A percentile compares a stretch with the other conserved stretches of the same genome.
Conservation (phyloP, 2,113 vertebrate genomes). For the Oplegnathus fasciatus region DNA sequence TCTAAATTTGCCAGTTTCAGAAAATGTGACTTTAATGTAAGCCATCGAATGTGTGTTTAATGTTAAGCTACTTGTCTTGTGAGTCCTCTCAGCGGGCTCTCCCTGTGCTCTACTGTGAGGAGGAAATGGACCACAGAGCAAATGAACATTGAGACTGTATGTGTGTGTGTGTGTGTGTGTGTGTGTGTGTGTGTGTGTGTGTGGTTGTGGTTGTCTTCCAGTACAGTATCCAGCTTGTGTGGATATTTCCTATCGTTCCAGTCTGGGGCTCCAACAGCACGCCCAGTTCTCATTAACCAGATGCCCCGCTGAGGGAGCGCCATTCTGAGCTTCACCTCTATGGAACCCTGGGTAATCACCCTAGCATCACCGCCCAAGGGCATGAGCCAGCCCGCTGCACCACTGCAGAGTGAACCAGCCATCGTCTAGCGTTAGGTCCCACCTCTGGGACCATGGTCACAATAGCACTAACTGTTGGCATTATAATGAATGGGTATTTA, state of each 20-base stretch:
- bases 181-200: slow-evolving; percentile 11
- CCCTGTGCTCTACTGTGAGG: slow-evolving; percentile 19
- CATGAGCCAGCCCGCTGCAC: slow-evolving; percentile 25
- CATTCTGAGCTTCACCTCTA: slow-evolving; percentile 68
- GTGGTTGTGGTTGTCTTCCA: slow-evolving; percentile 17
- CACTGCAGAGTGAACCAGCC: slow-evolving; percentile 34
- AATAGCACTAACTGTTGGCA: slow-evolving; percentile 66
- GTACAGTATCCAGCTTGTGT: slow-evolving; percentile 51
- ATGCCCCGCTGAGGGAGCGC: slow-evolving; percentile 64
- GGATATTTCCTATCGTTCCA: slow-evolving; percentile 59
- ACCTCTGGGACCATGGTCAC: slow-evolving; percentile 59
- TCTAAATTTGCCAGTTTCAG: slow-evolving; percentile 43
- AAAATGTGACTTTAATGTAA: slow-evolving; percentile 47
- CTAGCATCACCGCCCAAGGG: slow-evolving; percentile 65
- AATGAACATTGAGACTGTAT: slow-evolving; percentile 30
- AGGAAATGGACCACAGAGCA: slow-evolving; percentile 59
- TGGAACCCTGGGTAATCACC: slow-evolving; percentile 69
- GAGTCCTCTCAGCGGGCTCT: slow-evolving; percentile 34
- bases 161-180: slow-evolving; percentile 20
- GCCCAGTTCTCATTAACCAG: slow-evolving; percentile 61
- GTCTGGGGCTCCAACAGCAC: slow-evolving; percentile 54
- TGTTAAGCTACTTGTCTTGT: slow-evolving; percentile 56
- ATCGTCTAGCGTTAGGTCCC: slow-evolving; percentile 14
- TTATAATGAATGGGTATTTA: slow-evolving; percentile 76
- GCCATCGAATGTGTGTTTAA: slow-evolving; percentile 45